Base-by-base conservation (phyloP, 1,140 invertebrate species). In the Pygmarrhopalites habei region DNA sequence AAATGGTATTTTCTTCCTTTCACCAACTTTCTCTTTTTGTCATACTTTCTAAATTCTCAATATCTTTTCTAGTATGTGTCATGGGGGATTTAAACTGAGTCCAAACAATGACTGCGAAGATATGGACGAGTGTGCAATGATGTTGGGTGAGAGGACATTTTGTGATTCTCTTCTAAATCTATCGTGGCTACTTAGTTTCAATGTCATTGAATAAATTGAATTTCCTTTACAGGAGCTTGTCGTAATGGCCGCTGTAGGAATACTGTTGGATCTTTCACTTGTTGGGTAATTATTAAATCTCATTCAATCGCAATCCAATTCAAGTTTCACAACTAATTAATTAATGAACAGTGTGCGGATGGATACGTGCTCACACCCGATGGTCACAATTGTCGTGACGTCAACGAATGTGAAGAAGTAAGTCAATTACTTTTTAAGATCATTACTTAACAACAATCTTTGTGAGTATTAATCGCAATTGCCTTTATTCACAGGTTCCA, bases 121-220 rank as follows among this genome's bases (percentile, higher is more conserved):
- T 88, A 75, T 90, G 60, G 88, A 92, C 76, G 91, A 94, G 75
- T 93, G 90, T 73, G 80, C 84, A 64, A 83, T 86, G 60, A 85
- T 86, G 79, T 83, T 86, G 17, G 87, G n/a, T n/a, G n/a, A n/a
- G n/a, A n/a, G n/a, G n/a, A n/a, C n/a, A n/a, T n/a, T n/a, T n/a
- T n/a, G n/a, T n/a, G n/a, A n/a, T n/a, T n/a, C n/a, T n/a, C n/a
- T n/a, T n/a, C n/a, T n/a, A n/a, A n/a, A n/a, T n/a, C n/a, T n/a
- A n/a, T n/a, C n/a, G n/a, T n/a, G n/a, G n/a, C n/a, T n/a, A n/a
- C n/a, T n/a, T n/a, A n/a, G n/a, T n/a, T n/a, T n/a, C n/a, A n/a
- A n/a, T n/a, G n/a, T n/a, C n/a, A n/a, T n/a, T n/a, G n/a, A n/a
- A n/a, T n/a, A n/a, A n/a, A n/a, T n/a, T n/a, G n/a, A n/a, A n/a